Percentiles rank a stretch among this genome's conserved stretches.
These are phyloP conservation scores for Orthosia gracilis DNA, from an alignment of 2,888 invertebrate species.

Conservation along the genomic window DNA sequence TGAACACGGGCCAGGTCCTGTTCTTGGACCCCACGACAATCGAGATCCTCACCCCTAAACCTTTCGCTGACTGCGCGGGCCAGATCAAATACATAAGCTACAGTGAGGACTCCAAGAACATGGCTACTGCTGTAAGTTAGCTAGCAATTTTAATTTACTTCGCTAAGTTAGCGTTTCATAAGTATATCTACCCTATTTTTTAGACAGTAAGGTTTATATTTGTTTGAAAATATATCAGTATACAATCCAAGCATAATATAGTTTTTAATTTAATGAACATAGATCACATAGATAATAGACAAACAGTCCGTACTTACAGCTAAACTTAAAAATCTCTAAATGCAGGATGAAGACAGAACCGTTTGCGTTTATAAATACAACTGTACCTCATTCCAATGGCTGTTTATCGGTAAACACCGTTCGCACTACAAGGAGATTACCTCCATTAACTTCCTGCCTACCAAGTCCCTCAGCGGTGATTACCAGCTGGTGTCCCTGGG, in stretches of 20 bases:
- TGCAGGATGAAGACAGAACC: slow-evolving; percentile 89
- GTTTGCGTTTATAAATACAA: slow-evolving; percentile 88
- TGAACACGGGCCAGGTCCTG: slow-evolving; percentile 91
- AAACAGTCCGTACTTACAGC: background rate
- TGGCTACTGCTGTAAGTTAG: slow-evolving; percentile 91
- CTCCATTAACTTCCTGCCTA: slow-evolving; percentile 90
- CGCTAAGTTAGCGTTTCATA: too few relatives aligned
- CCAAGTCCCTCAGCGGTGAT: slow-evolving; percentile 75
- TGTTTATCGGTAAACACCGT: slow-evolving; percentile 91
- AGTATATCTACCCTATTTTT: too few relatives aligned
- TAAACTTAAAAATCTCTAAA: slow-evolving; percentile 14
- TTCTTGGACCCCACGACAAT: slow-evolving; percentile 92
- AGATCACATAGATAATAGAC: too few relatives aligned
- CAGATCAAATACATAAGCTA: slow-evolving; percentile 89
- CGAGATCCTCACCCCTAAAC: slow-evolving; percentile 82
- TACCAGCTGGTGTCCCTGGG: slow-evolving; percentile 91
- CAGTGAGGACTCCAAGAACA: slow-evolving; percentile 88
- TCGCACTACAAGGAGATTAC: slow-evolving; percentile 92
- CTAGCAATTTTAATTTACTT: too few relatives aligned
- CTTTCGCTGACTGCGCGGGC: slow-evolving; percentile 85
- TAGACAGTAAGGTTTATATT: too few relatives aligned
- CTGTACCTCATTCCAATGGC: slow-evolving; percentile 84
- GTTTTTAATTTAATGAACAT: background rate
- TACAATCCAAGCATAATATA: background rate
- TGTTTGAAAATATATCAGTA: too few relatives aligned